phyloP scores from a whole-genome alignment of 2,888 invertebrate species.

The Cecidostiba fungosa region DNA sequence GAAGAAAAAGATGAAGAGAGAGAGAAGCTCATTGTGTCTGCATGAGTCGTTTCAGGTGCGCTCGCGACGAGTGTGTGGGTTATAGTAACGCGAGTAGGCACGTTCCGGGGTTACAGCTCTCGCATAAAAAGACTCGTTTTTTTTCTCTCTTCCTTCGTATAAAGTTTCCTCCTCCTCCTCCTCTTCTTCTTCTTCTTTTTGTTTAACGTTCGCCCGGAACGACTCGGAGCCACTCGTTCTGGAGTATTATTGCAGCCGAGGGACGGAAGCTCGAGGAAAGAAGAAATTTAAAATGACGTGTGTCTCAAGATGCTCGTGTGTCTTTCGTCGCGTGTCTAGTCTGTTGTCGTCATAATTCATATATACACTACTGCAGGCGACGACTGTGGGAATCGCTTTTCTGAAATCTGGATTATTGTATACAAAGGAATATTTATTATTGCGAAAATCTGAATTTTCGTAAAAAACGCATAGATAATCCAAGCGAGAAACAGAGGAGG shows the following conservation, averaged over 20 bases:
- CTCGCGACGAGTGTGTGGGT: conserved; percentile 19
- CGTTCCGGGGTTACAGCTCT: conserved; percentile 42
- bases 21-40: conserved; percentile 49
- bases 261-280: conserved; percentile 14
- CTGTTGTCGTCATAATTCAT: too few relatives aligned
- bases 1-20: conserved; percentile 29
- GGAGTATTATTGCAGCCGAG: conserved; percentile 28
- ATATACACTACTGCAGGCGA: background rate
- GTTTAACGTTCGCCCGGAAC: conserved; percentile 39
- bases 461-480: too few relatives aligned
- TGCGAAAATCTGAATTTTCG: too few relatives aligned
- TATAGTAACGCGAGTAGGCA: conserved; percentile 42
- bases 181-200: background rate
- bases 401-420: background rate
- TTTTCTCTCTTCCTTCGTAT: conserved; percentile 24
- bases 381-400: background rate
- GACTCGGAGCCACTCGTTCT: conserved; percentile 20
- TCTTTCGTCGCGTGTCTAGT: background rate
- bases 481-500: too few relatives aligned
- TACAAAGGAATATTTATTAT: background rate
- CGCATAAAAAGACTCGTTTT: conserved; percentile 19
- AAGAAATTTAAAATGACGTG: conserved; percentile 13
- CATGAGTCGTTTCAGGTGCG: conserved; percentile 26
- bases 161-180: conserved; percentile 1
- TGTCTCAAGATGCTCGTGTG: background rate